Evolutionary conservation across 2,113 vertebrate species (phyloP).

Genomic region (Anarhynchus alexandrinus): DNA sequence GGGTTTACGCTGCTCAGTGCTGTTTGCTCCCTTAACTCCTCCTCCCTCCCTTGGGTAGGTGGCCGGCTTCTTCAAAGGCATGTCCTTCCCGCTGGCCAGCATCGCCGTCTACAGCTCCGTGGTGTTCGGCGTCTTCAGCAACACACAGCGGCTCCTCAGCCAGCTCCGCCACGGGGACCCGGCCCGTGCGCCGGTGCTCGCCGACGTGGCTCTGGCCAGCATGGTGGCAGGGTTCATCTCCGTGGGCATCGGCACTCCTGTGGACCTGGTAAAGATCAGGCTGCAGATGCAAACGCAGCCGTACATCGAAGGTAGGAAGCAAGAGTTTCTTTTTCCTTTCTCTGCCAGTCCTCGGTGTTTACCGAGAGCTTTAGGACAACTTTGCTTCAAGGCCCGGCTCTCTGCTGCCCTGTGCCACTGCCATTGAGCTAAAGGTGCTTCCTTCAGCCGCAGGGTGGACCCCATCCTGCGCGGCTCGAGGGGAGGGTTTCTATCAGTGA

Average conservation of each 20-base stretch:
- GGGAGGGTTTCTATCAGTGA: not conserved
- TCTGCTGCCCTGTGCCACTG: not conserved
- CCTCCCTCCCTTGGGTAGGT: constrained; percentile 70
- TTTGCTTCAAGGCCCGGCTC: not conserved
- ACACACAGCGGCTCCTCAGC: constrained; percentile 81
- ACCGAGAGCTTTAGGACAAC: fast-evolving
- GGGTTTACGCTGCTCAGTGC: not conserved
- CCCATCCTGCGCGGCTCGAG: not conserved
- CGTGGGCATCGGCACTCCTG: constrained; percentile 84
- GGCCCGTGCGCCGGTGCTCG: constrained; percentile 34
- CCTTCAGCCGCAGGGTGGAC: not conserved
- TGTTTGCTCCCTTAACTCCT: not conserved
- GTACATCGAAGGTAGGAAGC: constrained; percentile 75
- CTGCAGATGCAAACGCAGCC: constrained; percentile 93
- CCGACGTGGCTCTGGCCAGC: constrained; percentile 85
- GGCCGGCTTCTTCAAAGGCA: constrained; percentile 92
- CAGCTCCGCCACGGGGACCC: constrained; percentile 73
- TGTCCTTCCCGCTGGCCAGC: constrained; percentile 95
- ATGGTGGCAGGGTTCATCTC: constrained; percentile 83
- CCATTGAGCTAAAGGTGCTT: not conserved
- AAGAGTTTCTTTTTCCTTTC: not conserved
- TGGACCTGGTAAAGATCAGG: constrained; percentile 95
- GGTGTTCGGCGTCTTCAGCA: constrained; percentile 93
- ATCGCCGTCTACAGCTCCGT: constrained; percentile 89
- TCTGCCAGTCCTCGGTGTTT: not conserved